These are phyloP conservation scores for Clarias batrachus DNA, from an alignment of 2,113 vertebrate genomes.

Conservation along the genomic window DNA sequence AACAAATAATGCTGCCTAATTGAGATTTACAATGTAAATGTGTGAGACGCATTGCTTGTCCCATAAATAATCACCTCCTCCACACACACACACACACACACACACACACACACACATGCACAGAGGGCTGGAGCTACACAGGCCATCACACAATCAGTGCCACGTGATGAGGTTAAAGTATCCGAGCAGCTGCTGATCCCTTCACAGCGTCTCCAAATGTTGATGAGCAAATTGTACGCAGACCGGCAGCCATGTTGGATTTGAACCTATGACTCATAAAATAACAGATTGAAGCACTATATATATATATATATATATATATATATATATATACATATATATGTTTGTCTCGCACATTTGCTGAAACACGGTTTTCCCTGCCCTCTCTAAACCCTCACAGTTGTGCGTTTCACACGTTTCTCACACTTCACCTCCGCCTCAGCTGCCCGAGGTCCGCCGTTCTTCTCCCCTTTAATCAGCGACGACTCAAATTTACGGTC, in stretches of 20 bases:
- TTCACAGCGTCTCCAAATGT: background rate
- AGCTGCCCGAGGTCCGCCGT: background rate
- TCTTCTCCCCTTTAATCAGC: background rate
- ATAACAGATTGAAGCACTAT: background rate
- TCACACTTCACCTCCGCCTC: background rate
- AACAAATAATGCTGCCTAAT: constrained; percentile 72
- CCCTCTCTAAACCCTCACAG: background rate
- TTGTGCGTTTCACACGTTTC: background rate
- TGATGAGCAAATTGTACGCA: background rate
- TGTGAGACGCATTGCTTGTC: constrained; percentile 56
- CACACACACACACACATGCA: constrained; percentile 38
- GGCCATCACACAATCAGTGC: constrained; percentile 54
- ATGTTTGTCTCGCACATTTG: too few species aligned
- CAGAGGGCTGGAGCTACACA: background rate
- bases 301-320: too few species aligned
- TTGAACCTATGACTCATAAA: too few species aligned
- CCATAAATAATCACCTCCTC: constrained; percentile 60
- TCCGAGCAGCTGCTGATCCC: background rate
- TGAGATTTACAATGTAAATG: constrained; percentile 74
- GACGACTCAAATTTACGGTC: background rate
- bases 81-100: constrained; percentile 29
- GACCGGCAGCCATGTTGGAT: background rate
- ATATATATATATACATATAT: too few species aligned
- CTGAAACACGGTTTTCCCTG: too few species aligned
- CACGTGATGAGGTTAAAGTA: constrained; percentile 61